phyloP scores from a whole-genome alignment of 2,888 invertebrate species.

The Drosophila robusta region DNA sequence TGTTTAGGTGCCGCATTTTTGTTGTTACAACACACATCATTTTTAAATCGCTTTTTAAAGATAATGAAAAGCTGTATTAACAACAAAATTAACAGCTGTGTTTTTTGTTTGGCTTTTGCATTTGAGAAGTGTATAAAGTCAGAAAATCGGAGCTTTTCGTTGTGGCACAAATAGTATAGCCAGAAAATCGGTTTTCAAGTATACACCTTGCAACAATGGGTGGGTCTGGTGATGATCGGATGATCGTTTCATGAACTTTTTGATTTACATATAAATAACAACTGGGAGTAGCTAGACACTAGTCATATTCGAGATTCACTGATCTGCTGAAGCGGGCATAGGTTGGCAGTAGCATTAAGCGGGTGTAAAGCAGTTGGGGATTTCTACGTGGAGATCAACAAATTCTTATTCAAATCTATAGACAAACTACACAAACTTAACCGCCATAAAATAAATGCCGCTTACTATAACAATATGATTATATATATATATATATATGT shows the following conservation, averaged over 20 bases:
- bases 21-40: background rate
- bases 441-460: conserved; percentile 48
- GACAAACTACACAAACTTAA: conserved; percentile 72
- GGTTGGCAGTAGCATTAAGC: conserved; percentile 45
- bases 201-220: conserved; percentile 59
- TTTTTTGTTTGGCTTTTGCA: background rate
- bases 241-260: conserved; percentile 23
- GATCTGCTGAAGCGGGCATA: conserved; percentile 44
- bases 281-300: conserved; percentile 12
- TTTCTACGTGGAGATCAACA: conserved; percentile 29
- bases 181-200: conserved; percentile 65
- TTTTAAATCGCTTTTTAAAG: background rate
- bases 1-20: conserved; percentile 20
- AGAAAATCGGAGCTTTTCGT: conserved; percentile 68
- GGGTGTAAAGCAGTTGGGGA: conserved; percentile 26
- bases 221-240: conserved; percentile 49
- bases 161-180: conserved; percentile 49
- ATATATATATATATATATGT: conserved; percentile 38
- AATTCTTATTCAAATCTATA: conserved; percentile 41
- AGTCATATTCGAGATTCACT: conserved; percentile 8
- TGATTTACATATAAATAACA: conserved; percentile 32
- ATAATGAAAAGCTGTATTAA: conserved; percentile 18
- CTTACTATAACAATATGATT: conserved; percentile 19
- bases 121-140: conserved; percentile 53
- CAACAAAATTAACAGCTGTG: conserved; percentile 14